phyloP scores from a whole-genome alignment of 2,113 vertebrate species.

The Eptesicus fuscus region DNA sequence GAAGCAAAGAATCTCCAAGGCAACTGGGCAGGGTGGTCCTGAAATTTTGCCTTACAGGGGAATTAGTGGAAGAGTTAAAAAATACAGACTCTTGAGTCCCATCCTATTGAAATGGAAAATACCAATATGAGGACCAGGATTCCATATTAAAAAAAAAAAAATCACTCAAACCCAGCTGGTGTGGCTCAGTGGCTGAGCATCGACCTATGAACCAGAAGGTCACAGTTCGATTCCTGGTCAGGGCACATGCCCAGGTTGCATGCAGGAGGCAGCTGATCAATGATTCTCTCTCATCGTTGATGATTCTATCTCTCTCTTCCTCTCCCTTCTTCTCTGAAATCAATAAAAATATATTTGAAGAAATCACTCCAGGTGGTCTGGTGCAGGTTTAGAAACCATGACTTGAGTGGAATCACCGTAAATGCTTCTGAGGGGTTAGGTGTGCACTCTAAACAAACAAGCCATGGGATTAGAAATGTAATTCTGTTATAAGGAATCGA shows the following conservation, averaged over 20 bases:
- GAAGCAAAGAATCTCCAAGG: neutral
- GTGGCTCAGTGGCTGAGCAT: too few relatives aligned
- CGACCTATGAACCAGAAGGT: too few relatives aligned
- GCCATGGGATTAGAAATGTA: neutral
- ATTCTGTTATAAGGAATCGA: neutral
- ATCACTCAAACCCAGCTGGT: too few relatives aligned
- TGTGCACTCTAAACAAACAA: neutral
- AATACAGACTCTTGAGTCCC: neutral
- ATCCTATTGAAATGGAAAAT: slow-evolving; percentile 1
- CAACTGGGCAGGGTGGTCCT: neutral
- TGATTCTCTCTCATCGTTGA: too few relatives aligned
- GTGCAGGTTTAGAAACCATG: neutral
- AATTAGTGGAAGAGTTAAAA: neutral
- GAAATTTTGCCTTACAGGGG: neutral
- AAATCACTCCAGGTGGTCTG: neutral
- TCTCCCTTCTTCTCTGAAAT: too few relatives aligned
- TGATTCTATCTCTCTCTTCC: too few relatives aligned
- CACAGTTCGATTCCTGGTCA: too few relatives aligned
- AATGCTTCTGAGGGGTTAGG: neutral
- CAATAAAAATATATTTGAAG: too few relatives aligned
- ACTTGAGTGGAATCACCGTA: neutral
- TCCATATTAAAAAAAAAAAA: neutral
- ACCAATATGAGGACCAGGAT: neutral
- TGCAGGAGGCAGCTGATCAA: too few relatives aligned
- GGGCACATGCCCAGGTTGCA: too few relatives aligned